Percentiles rank a stretch among this genome's conserved stretches.
Evolutionary conservation across 35 echinoderm and acorn worm species (phyloP).

Genomic region (Eucidaris tribuloides): DNA sequence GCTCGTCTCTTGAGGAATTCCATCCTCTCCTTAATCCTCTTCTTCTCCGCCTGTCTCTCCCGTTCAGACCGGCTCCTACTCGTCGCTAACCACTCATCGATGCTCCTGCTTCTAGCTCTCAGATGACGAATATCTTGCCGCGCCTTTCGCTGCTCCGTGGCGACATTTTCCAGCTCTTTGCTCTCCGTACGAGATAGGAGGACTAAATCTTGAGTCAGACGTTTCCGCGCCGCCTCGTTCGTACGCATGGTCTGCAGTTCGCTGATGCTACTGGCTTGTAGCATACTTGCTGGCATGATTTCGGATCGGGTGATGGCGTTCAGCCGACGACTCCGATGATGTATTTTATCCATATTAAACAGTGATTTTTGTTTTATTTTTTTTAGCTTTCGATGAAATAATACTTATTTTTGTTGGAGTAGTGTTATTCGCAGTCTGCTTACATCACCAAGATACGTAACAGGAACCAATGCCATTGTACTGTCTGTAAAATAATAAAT

Average conservation of each 20-base stretch:
- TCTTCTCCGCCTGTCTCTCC: neutral
- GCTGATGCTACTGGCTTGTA: conserved; percentile 10
- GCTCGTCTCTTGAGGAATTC: neutral
- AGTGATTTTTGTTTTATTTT: too few relatives aligned
- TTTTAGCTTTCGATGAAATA: too few relatives aligned
- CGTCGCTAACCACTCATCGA: conserved; percentile 11
- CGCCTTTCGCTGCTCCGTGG: neutral
- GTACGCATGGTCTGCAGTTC: conserved; percentile 3
- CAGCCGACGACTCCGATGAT: neutral
- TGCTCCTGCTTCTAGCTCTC: neutral
- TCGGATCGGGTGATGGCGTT: conserved; percentile 17
- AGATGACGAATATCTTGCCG: neutral
- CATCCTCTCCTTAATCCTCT: conserved; percentile 8
- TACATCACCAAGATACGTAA: too few relatives aligned
- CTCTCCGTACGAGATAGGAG: neutral
- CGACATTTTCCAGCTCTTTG: neutral
- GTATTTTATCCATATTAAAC: conserved; percentile 21
- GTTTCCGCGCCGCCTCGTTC: conserved; percentile 15
- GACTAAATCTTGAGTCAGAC: neutral
- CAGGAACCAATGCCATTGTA: too few relatives aligned
- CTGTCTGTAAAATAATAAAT: too few relatives aligned
- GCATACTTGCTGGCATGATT: conserved; percentile 22
- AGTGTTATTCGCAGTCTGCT: too few relatives aligned
- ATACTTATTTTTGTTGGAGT: too few relatives aligned
- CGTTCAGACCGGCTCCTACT: neutral